phyloP scores from a whole-genome alignment of 2,888 invertebrate genomes.

The Drosophila mimetica region DNA sequence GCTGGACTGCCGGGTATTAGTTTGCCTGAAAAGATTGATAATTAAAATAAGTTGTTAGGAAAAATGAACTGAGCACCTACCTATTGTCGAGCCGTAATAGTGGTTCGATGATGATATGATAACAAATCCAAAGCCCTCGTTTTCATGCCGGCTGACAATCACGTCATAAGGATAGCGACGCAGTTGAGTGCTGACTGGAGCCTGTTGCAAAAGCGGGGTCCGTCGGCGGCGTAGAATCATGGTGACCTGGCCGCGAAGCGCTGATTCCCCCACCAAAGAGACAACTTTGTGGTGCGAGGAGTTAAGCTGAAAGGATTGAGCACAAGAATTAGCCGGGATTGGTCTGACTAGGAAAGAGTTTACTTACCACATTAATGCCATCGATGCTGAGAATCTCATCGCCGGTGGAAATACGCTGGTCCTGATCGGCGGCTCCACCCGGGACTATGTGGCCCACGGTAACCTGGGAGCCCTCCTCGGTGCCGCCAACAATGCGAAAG shows the following conservation, averaged over 20 bases:
- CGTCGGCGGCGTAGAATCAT: conserved; percentile 89
- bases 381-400: conserved; percentile 98
- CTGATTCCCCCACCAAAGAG: conserved; percentile 95
- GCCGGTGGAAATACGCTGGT: conserved; percentile 94
- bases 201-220: conserved; percentile 43
- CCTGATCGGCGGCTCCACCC: conserved; percentile 96
- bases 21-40: conserved; percentile 88
- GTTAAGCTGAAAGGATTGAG: conserved; percentile 85
- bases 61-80: conserved; percentile 83
- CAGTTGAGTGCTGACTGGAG: conserved; percentile 48
- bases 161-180: conserved; percentile 92
- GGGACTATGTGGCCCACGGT: conserved; percentile 98
- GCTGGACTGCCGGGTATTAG: conserved; percentile 98
- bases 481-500: conserved; percentile 98
- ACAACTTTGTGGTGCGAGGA: conserved; percentile 97
- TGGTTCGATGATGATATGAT: conserved; percentile 97
- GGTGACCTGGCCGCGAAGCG: conserved; percentile 93
- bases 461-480: conserved; percentile 98
- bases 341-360: conserved; percentile 44
- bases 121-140: conserved; percentile 99
- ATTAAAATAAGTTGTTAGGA: neutral
- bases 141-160: conserved; percentile 94
- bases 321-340: neutral
- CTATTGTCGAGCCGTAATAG: conserved; percentile 92
- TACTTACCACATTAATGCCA: conserved; percentile 89